phyloP scores from a whole-genome alignment of 2,888 invertebrate species.

The Rhorus exstirpatorius region DNA sequence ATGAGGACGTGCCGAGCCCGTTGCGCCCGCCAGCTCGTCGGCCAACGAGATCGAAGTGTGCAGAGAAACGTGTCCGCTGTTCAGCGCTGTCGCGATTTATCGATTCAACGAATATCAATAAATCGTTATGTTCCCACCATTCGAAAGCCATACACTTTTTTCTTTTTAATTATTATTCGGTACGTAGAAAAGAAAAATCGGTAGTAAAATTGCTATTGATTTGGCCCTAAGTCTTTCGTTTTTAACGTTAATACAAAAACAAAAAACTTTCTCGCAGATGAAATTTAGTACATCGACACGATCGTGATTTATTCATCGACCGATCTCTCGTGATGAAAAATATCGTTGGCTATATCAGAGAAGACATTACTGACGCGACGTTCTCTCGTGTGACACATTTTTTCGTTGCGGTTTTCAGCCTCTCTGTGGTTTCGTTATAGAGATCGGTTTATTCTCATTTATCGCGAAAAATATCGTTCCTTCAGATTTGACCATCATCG shows the following conservation, averaged over 20 bases:
- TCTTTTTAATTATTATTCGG: neutral
- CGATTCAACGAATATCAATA: constrained; percentile 18
- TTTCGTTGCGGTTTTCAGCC: constrained; percentile 51
- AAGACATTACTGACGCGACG: neutral
- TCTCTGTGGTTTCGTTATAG: constrained; percentile 32
- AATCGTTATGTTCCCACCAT: neutral
- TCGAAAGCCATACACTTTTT: neutral
- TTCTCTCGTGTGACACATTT: constrained; percentile 21
- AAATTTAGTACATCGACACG: neutral
- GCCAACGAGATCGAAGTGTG: constrained; percentile 88
- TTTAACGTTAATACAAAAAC: too few species aligned
- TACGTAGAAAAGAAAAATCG: too few species aligned
- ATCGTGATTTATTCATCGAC: constrained; percentile 16
- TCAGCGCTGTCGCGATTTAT: constrained; percentile 56
- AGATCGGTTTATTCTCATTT: constrained; percentile 9
- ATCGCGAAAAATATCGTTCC: neutral
- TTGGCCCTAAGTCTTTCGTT: too few species aligned
- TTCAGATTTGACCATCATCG: neutral
- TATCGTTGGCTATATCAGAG: neutral
- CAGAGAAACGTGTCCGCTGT: constrained; percentile 73
- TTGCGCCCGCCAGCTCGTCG: constrained; percentile 89
- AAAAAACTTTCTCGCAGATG: too few species aligned
- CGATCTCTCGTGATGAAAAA: neutral
- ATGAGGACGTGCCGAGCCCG: constrained; percentile 82
- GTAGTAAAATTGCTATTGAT: too few species aligned